phyloP scores from a whole-genome alignment of 2,888 invertebrate species.

The Scaptomyza parva region DNA sequence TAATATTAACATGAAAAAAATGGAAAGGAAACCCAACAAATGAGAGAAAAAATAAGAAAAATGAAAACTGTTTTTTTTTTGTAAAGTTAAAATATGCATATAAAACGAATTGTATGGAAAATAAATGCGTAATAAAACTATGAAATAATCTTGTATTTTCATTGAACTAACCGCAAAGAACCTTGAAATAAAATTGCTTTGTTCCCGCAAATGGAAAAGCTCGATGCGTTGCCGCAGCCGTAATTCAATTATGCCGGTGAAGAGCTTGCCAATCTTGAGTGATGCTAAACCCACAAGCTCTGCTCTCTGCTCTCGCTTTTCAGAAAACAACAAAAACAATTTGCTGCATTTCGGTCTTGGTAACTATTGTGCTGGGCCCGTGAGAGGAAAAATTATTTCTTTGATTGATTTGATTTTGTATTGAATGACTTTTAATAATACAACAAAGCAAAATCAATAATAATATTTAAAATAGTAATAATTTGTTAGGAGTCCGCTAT shows the following conservation, averaged over 20 bases:
- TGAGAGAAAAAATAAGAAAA: slow-evolving; percentile 1
- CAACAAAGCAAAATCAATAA: not conserved
- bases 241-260: not conserved
- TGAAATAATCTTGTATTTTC: slow-evolving; percentile 19
- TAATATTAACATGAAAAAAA: slow-evolving; percentile 36
- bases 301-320: too few species aligned
- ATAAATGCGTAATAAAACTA: slow-evolving; percentile 63
- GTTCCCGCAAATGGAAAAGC: not conserved
- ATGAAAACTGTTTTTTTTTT: slow-evolving; percentile 71
- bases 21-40: too few species aligned
- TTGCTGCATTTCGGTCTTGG: not conserved
- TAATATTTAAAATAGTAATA: too few species aligned
- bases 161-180: not conserved
- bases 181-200: not conserved
- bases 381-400: not conserved
- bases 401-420: too few species aligned
- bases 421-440: not conserved
- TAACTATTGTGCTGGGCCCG: not conserved
- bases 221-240: not conserved
- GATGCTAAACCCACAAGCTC: not conserved
- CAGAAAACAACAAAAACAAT: not conserved
- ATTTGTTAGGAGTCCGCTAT: too few species aligned
- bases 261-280: not conserved
- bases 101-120: slow-evolving; percentile 60
- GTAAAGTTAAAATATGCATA: slow-evolving; percentile 75